Evolutionary conservation across 2,888 invertebrate species (phyloP), one percentile per base, ranked within the genome.

Genomic region (Agriopis marginaria): DNA sequence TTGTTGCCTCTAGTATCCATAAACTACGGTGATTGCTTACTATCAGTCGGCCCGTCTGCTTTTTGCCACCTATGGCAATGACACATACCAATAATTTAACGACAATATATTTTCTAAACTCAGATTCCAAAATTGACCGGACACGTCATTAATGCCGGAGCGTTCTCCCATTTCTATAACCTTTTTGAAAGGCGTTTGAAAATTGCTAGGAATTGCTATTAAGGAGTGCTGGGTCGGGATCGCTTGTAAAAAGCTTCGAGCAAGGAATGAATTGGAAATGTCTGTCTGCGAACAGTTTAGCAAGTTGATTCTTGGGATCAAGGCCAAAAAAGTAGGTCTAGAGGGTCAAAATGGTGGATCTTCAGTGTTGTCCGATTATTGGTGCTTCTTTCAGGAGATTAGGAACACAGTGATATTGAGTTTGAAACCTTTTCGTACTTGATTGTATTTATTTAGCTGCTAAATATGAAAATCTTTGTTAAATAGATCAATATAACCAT

Each of bases 141-240:
- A 68, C 14, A 10, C 14, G 17, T 7, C 32, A 5, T 12, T 44
- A 7, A 54, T 5, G 60, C 40, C 61, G 55, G 60, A 51, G 12
- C 44, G 3, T n/a, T 44, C 50, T 3, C n/a, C 9, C 65, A 66
- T 40, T 32, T 23, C 70, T 70, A 62, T 45, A 62, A 56, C 62
- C 64, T 66, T 66, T 72, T 72, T 63, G 67, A 67, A 61, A 68
- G 68, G 66, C 56, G 74, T 56, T 65, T 56, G 63, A 63, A 68
- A 59, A 71, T 72, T 70, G 74, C 66, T 66, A 71, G 68, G 72
- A 75, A 72, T 73, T 67, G 66, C 72, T 71, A 72, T 71, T 72
- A 75, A 66, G 66, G 51, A 66, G 70, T 66, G 63, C 59, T 66
- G 62, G 63, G 49, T 63, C 66, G 60, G 53, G 58, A 45, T 53